These are phyloP conservation scores for Brachionus rotundiformis DNA, from an alignment of 1,140 invertebrate species.

Conservation along the genomic window DNA sequence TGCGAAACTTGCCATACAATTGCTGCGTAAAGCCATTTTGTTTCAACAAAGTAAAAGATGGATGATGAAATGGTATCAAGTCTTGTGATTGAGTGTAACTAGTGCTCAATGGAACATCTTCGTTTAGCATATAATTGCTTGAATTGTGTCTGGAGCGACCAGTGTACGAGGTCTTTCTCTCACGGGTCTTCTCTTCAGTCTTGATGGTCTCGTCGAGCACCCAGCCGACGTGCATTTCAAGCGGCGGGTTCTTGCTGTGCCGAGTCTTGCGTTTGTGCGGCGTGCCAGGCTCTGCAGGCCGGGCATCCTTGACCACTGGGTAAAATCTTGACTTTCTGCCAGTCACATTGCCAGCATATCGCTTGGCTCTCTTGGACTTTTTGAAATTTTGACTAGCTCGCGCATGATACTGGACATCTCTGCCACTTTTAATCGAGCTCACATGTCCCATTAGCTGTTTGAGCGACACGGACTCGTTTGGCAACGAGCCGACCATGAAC, in stretches of 20 bases:
- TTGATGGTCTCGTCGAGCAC: constrained; percentile 77
- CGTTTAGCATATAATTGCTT: constrained; percentile 39
- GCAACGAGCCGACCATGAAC: neutral
- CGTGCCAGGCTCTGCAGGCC: constrained; percentile 56
- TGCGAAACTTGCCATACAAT: constrained; percentile 88
- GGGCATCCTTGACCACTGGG: constrained; percentile 77
- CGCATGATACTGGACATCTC: neutral
- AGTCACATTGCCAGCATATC: neutral
- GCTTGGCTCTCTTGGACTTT: neutral
- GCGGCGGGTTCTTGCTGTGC: constrained; percentile 86
- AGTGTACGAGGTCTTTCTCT: constrained; percentile 71
- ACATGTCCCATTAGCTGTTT: constrained; percentile 55
- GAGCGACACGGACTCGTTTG: constrained; percentile 48
- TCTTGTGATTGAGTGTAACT: constrained; percentile 74
- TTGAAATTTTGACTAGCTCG: constrained; percentile 23
- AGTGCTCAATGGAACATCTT: constrained; percentile 53
- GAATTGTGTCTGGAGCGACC: constrained; percentile 21
- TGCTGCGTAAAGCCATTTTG: constrained; percentile 97
- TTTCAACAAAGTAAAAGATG: constrained; percentile 88
- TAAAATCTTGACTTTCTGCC: constrained; percentile 73
- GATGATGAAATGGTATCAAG: constrained; percentile 79
- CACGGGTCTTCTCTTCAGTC: constrained; percentile 72
- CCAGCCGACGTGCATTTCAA: constrained; percentile 95
- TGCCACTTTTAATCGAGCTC: constrained; percentile 53
- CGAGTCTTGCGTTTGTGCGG: constrained; percentile 75